Conservation (phyloP, 2,888 invertebrate genomes). For the Hipparchia sbordonii region DNA sequence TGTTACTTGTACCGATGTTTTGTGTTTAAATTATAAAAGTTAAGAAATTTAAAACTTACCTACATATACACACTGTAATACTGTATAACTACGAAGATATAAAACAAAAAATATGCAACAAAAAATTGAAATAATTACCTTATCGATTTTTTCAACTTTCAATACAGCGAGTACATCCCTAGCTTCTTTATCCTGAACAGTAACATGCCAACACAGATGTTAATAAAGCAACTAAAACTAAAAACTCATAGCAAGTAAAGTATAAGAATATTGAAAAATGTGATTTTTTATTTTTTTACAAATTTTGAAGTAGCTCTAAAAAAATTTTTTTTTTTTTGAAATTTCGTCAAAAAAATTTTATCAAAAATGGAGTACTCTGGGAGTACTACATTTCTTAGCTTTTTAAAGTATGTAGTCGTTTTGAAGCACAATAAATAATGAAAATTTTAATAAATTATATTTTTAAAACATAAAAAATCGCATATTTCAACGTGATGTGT, state of each 20-base stretch:
- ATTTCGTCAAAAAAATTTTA: no score
- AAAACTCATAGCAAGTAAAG: constrained; percentile 23
- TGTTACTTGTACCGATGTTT: no score
- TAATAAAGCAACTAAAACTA: constrained; percentile 62
- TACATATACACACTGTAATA: background rate
- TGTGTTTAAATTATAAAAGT: background rate
- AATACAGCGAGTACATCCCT: constrained; percentile 81
- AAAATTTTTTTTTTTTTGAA: no score
- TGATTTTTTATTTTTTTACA: constrained; percentile 4
- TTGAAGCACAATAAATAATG: no score
- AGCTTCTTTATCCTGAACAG: constrained; percentile 71
- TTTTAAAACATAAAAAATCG: background rate
- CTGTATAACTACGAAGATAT: constrained; percentile 16
- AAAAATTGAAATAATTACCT: constrained; percentile 61
- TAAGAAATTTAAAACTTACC: background rate
- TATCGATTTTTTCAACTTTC: constrained; percentile 81
- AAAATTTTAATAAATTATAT: no score
- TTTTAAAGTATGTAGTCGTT: no score
- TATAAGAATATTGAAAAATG: constrained; percentile 4
- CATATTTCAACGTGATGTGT: background rate
- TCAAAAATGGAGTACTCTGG: no score
- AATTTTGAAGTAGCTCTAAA: no score
- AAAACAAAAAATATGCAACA: constrained; percentile 30
- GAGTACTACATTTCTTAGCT: no score
- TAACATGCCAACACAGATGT: constrained; percentile 59